phyloP scores from a whole-genome alignment of 2,797 vertebrate species.

The Luscinia luscinia region DNA sequence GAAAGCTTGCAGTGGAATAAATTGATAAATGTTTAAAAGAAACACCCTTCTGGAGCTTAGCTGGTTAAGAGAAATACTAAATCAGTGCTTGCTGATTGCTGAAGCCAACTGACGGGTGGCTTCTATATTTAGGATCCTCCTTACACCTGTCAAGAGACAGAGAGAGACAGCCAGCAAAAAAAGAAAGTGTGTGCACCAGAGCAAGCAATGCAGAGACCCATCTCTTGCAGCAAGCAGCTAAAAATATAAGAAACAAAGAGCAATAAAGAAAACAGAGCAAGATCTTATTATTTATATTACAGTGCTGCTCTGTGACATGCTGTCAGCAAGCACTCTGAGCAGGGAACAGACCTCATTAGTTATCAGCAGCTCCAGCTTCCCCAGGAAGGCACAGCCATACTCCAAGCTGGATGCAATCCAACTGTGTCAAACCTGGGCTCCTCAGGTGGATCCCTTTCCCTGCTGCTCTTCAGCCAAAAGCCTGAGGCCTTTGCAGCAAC shows the following conservation, averaged over 20 bases:
- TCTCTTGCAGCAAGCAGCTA: conserved; percentile 61
- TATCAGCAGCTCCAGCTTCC: conserved; percentile 28
- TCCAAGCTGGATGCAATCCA: conserved; percentile 46
- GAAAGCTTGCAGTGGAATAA: neutral
- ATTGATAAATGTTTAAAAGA: conserved; percentile 4
- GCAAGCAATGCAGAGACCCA: conserved; percentile 51
- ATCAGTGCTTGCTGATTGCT: conserved; percentile 56
- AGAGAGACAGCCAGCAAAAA: conserved; percentile 18
- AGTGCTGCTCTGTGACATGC: conserved; percentile 53
- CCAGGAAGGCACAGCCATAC: neutral
- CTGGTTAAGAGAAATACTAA: conserved; percentile 45
- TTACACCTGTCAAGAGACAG: conserved; percentile 74
- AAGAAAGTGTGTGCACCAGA: conserved; percentile 29
- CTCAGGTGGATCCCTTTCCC: conserved; percentile 35
- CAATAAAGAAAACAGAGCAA: conserved; percentile 53
- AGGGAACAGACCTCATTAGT: conserved; percentile 52
- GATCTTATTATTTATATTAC: conserved; percentile 71
- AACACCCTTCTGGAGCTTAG: conserved; percentile 28
- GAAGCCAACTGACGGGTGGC: conserved; percentile 57
- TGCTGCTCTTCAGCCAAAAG: neutral
- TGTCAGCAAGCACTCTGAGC: conserved; percentile 50
- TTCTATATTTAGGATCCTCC: conserved; percentile 69
- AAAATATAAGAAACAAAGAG: conserved; percentile 74
- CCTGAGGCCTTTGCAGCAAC: neutral
- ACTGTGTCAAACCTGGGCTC: conserved; percentile 60